Evolutionary conservation across 2,113 vertebrate species (phyloP).

Genomic region (Brachirus orientalis): DNA sequence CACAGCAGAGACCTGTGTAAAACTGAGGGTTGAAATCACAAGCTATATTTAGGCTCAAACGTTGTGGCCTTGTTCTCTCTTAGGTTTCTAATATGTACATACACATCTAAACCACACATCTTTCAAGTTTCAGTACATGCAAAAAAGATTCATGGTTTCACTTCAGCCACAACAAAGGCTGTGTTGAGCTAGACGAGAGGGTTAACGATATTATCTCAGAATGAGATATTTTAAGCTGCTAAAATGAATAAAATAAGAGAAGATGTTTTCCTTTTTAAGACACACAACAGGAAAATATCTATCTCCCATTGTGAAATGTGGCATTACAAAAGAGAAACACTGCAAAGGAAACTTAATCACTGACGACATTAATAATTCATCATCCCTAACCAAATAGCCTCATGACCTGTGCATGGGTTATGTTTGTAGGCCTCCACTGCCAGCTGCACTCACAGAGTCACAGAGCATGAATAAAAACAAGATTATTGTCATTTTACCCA

Average conservation of each 20-base stretch:
- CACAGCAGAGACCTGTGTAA: conserved; percentile 3
- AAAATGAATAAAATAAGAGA: not conserved
- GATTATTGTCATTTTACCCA: too few species aligned
- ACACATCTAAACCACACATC: not conserved
- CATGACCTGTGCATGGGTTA: conserved; percentile 27
- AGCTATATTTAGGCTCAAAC: not conserved
- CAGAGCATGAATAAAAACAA: conserved; percentile 7
- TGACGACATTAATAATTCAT: conserved; percentile 35
- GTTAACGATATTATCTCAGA: not conserved
- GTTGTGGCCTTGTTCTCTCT: not conserved
- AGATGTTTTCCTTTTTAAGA: too few species aligned
- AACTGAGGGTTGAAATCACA: not conserved
- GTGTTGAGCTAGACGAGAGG: too few species aligned
- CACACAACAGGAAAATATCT: not conserved
- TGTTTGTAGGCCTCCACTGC: conserved; percentile 34
- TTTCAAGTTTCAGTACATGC: too few species aligned
- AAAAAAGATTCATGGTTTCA: not conserved
- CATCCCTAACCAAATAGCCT: conserved; percentile 13
- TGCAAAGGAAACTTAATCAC: conserved; percentile 7
- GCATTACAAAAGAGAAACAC: not conserved
- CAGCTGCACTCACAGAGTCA: conserved; percentile 14
- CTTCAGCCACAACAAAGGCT: not conserved
- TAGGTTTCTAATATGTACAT: not conserved
- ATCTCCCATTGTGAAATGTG: not conserved
- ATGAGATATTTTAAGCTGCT: not conserved